Evolutionary conservation across 2,797 vertebrate genomes (phyloP).

Genomic region (Setipinna tenuifilis): DNA sequence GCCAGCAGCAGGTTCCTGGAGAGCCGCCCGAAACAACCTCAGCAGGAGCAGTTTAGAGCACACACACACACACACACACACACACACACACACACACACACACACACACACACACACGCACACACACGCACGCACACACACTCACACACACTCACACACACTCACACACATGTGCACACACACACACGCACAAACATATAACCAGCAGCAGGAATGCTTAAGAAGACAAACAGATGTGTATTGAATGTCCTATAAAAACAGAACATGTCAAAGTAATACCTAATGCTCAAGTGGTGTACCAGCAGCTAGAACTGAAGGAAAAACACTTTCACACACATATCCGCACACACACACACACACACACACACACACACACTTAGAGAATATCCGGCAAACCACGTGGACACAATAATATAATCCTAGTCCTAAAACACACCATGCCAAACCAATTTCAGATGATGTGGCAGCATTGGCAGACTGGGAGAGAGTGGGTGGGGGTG

Average conservation of each 20-base stretch:
- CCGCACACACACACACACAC: too few species aligned
- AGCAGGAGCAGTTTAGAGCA: background rate
- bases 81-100: slow-evolving; percentile 8
- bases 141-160: background rate
- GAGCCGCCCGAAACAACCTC: background rate
- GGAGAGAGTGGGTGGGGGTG: background rate
- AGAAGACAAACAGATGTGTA: too few species aligned
- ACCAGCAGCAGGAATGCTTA: too few species aligned
- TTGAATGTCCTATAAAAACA: too few species aligned
- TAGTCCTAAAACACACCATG: background rate
- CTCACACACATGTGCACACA: background rate
- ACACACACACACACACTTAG: background rate
- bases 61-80: slow-evolving; percentile 18
- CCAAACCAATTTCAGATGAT: background rate
- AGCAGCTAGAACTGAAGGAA: too few species aligned
- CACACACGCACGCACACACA: background rate
- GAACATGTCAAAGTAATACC: too few species aligned
- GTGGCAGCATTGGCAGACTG: background rate
- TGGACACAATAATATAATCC: background rate
- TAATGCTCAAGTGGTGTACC: too few species aligned
- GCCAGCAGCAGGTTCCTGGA: slow-evolving; percentile 3
- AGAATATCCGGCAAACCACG: background rate
- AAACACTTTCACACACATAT: too few species aligned
- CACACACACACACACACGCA: background rate
- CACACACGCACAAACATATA: background rate